Evolutionary conservation across 2,888 invertebrate species (phyloP), one percentile per base, ranked within the genome.

Genomic region (Caenorhabditis sinica): DNA sequence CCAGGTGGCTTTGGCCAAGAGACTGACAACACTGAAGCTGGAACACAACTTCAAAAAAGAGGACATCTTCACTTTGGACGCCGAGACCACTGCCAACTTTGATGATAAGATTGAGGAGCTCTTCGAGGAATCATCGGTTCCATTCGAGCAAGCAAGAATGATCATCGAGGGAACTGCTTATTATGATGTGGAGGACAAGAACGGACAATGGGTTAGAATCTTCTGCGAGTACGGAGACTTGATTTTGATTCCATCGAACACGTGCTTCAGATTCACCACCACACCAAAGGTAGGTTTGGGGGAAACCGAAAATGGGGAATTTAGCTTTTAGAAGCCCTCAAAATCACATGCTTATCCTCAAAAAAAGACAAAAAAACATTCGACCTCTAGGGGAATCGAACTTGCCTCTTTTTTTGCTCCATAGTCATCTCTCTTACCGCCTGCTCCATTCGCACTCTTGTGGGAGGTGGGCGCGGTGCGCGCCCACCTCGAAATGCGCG

Each of bases 201-300:
- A 95, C 23, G 97, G 98, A 92, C 94, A 95, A 85, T 98, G 98
- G 98, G 96, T 98, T 89, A 95, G 98, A 65, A 96, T 98, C 81
- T 95, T 95, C 89, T 96, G 97, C 13, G 94, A 93, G 1, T 94
- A 95, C 1, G 97, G 97, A 0, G 98, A 98, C 94, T 94, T 98
- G 94, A 95, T 98, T 84, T 95, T 98, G 83, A 95, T 98, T 83
- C 98, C 98, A 0, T 95, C 96, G 83, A 98, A 97, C 30, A 97
- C 97, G 89, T 97, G 97, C 93, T 97, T 98, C 93, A 95, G 98
- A 76, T 98, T 98, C 93, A 98, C 97, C 30, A 92, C 92, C 8
- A 92, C 92, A 17, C 90, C 91, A 40, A 91, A 92, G 89, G 91
- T 91, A 60, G 15, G 45, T 45, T 17, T 11, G 2, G n/a, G 15